Conservation (phyloP, 2,113 vertebrate genomes). For the Suricata suricatta region DNA sequence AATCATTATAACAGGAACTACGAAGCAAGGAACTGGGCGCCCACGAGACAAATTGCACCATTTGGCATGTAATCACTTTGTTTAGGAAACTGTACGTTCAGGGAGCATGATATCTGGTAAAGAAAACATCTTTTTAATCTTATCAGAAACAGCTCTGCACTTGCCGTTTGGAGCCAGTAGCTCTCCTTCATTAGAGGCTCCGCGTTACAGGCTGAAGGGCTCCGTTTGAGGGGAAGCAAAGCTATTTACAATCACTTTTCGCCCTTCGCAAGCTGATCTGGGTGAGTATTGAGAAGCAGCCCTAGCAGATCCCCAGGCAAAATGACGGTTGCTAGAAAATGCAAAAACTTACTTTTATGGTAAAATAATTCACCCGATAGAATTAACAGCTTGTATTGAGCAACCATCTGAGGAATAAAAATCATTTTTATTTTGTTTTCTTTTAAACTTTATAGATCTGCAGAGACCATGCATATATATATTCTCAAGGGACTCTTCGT, state of each 20-base stretch:
- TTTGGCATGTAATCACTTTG: not conserved
- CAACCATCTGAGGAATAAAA: not conserved
- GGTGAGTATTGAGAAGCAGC: not conserved
- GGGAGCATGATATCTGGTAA: not conserved
- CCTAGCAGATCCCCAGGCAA: not conserved
- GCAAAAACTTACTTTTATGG: not conserved
- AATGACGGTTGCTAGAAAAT: not conserved
- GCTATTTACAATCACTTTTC: not conserved
- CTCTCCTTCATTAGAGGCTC: not conserved
- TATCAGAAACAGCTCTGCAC: not conserved
- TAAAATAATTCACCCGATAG: not conserved
- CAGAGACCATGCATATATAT: not conserved
- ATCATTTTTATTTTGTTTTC: constrained; percentile 49
- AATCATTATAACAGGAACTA: not conserved
- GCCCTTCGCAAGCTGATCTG: not conserved
- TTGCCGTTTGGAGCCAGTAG: not conserved
- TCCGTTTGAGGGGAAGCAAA: not conserved
- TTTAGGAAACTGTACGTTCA: not conserved
- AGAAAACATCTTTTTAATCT: constrained; percentile 36
- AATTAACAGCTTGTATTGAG: not conserved
- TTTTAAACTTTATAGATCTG: constrained; percentile 10
- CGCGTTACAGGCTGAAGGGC: not conserved
- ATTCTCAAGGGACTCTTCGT: not conserved
- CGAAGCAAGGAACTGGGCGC: not conserved
- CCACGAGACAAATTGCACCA: not conserved